A percentile compares a stretch with the other conserved stretches of the same genome.
These are phyloP conservation scores for Epizoanthus illoricatus DNA, from an alignment of 92 coral and sea anemone species.

Conservation along the genomic window DNA sequence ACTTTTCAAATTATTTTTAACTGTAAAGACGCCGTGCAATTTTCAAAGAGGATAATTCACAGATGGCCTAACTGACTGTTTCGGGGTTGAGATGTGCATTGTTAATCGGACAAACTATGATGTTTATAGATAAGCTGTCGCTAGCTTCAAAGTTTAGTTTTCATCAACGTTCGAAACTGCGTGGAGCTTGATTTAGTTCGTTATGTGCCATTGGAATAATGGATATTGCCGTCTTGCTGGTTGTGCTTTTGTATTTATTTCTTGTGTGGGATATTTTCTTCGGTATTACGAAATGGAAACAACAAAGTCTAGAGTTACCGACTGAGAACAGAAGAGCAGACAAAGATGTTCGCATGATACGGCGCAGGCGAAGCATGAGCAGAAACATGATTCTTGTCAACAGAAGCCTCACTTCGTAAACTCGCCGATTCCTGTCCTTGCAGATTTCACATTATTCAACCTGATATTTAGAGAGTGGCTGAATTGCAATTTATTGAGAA, in stretches of 20 bases:
- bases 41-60: neutral
- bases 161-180: neutral
- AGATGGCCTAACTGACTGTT: neutral
- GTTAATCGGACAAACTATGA: neutral
- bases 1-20: neutral
- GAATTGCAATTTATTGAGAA: too few relatives aligned
- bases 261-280: conserved; percentile 6
- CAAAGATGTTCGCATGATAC: neutral
- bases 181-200: neutral
- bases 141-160: neutral
- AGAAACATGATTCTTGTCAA: conserved; percentile 1
- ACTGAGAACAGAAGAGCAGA: neutral
- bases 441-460: too few relatives aligned
- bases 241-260: neutral
- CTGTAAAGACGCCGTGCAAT: neutral
- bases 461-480: too few relatives aligned
- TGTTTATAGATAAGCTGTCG: neutral
- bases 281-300: conserved; percentile 1
- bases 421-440: too few relatives aligned
- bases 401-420: neutral
- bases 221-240: conserved; percentile 2
- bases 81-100: neutral
- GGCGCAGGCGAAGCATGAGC: neutral
- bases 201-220: neutral
- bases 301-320: neutral